Evolutionary conservation across 2,888 invertebrate genomes (phyloP).

Genomic region (Tipula unca): DNA sequence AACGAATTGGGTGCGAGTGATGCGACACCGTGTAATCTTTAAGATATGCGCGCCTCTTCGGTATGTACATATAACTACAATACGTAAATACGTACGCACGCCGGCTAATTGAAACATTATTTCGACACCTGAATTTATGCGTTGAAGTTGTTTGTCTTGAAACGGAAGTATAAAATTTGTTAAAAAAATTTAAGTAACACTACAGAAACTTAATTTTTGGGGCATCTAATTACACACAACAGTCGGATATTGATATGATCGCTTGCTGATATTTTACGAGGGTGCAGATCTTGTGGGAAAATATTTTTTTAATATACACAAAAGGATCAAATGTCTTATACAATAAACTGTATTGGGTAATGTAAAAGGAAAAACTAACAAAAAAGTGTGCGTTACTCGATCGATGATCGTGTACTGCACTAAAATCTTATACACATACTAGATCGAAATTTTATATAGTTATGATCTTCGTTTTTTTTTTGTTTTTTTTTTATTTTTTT

Average conservation of each 20-base stretch:
- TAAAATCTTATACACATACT: background rate
- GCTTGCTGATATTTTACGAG: background rate
- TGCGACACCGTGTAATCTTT: background rate
- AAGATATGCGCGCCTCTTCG: background rate
- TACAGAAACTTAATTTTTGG: background rate
- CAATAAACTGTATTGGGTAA: background rate
- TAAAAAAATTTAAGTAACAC: background rate
- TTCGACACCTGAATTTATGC: background rate
- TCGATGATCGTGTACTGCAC: background rate
- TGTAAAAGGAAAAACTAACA: background rate
- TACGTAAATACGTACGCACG: background rate
- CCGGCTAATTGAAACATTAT: background rate
- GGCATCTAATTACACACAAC: background rate
- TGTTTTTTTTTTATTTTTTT: background rate
- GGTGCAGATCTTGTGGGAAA: background rate
- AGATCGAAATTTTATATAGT: background rate
- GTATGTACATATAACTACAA: too few relatives aligned
- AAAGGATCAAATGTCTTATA: background rate
- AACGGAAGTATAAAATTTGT: background rate
- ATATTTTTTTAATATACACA: background rate
- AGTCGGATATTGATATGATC: background rate
- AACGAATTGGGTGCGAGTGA: background rate
- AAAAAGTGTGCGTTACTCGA: background rate
- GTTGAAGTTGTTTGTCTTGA: background rate
- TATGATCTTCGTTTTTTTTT: background rate